These are phyloP conservation scores for Lasioglossum marginatum DNA, from an alignment of 2,888 invertebrate species.

Conservation along the genomic window DNA sequence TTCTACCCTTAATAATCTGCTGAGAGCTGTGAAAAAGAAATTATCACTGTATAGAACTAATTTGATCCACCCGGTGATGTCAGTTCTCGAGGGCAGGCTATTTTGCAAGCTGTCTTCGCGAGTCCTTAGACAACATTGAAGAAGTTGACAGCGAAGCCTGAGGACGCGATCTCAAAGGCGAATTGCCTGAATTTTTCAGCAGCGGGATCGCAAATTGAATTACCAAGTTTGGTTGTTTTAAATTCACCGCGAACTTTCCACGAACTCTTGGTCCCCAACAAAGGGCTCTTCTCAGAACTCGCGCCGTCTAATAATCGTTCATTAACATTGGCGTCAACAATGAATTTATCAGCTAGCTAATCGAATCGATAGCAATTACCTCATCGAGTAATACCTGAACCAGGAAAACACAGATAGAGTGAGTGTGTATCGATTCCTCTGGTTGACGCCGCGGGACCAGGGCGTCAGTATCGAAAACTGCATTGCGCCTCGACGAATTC, in stretches of 20 bases:
- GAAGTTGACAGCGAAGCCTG: constrained; percentile 46
- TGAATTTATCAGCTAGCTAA: constrained; percentile 43
- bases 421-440: constrained; percentile 44
- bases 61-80: neutral
- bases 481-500: constrained; percentile 52
- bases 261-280: neutral
- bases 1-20: too few relatives aligned
- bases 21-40: too few relatives aligned
- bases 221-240: constrained; percentile 64
- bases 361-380: constrained; percentile 49
- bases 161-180: constrained; percentile 27
- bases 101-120: neutral
- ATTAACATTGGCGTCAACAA: constrained; percentile 35
- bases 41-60: too few relatives aligned
- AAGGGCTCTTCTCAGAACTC: too few relatives aligned
- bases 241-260: constrained; percentile 62
- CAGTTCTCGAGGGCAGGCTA: neutral
- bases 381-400: constrained; percentile 42
- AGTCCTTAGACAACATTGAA: constrained; percentile 8
- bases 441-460: constrained; percentile 35
- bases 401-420: neutral
- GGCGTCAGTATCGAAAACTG: constrained; percentile 51
- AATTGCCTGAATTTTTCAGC: constrained; percentile 59
- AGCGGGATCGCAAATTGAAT: constrained; percentile 60
- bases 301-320: too few relatives aligned